Evolutionary conservation across 2,888 invertebrate species (phyloP).

Genomic region (Euphydryas editha): DNA sequence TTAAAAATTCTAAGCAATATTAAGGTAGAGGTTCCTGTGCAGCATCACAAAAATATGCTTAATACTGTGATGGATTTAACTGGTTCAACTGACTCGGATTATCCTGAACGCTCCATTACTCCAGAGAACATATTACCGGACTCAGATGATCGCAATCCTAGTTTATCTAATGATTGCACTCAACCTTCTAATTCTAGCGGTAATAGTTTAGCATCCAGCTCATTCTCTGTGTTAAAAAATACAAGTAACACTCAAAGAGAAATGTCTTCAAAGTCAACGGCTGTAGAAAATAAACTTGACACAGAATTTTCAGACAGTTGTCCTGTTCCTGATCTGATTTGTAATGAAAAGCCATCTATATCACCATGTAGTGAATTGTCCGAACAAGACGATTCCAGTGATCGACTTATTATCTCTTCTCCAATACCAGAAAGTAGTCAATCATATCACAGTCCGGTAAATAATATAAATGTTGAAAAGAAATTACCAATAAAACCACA

Average conservation of each 20-base stretch:
- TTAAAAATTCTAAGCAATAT: slow-evolving; percentile 80
- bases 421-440: slow-evolving; percentile 56
- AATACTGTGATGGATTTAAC: slow-evolving; percentile 78
- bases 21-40: slow-evolving; percentile 80
- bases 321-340: slow-evolving; percentile 77
- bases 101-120: slow-evolving; percentile 54
- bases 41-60: slow-evolving; percentile 75
- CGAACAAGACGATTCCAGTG: slow-evolving; percentile 74
- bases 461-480: slow-evolving; percentile 49
- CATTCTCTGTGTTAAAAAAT: slow-evolving; percentile 78
- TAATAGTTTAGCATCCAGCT: slow-evolving; percentile 60
- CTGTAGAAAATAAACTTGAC: slow-evolving; percentile 66
- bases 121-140: slow-evolving; percentile 75
- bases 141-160: slow-evolving; percentile 69
- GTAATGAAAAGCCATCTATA: slow-evolving; percentile 80
- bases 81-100: slow-evolving; percentile 64
- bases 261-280: slow-evolving; percentile 59
- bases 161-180: slow-evolving; percentile 53
- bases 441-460: slow-evolving; percentile 46
- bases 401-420: slow-evolving; percentile 51
- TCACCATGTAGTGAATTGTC: slow-evolving; percentile 80
- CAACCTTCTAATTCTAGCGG: slow-evolving; percentile 58
- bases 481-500: slow-evolving; percentile 52
- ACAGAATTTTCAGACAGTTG: slow-evolving; percentile 74
- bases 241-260: slow-evolving; percentile 64